Percentiles rank a stretch among this genome's conserved stretches.
Evolutionary conservation across 1,140 invertebrate genomes (phyloP).

Genomic region (Penaeus indicus): DNA sequence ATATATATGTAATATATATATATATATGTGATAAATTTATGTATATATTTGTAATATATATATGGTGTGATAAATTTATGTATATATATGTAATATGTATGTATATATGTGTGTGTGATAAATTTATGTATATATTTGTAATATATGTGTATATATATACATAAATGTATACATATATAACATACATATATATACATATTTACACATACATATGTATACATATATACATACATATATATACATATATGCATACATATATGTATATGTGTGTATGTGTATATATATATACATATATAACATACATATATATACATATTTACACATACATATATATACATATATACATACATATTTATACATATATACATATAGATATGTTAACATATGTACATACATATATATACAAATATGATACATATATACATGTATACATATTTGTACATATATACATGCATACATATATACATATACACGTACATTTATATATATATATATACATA

Average conservation of each 20-base stretch:
- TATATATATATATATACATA: conserved; percentile 17
- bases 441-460: conserved; percentile 13
- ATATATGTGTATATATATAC: conserved; percentile 2
- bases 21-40: neutral
- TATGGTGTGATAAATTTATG: neutral
- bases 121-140: too few relatives aligned
- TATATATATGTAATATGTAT: too few relatives aligned
- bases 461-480: neutral
- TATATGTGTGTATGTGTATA: conserved; percentile 27
- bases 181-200: neutral
- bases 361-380: neutral
- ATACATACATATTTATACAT: neutral
- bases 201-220: conserved; percentile 2
- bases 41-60: neutral
- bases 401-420: neutral
- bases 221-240: conserved; percentile 22
- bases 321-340: neutral
- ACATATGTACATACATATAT: conserved; percentile 8
- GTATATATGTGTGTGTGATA: too few relatives aligned
- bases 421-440: neutral
- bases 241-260: conserved; percentile 5
- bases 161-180: conserved; percentile 2
- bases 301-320: neutral
- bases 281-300: conserved; percentile 19
- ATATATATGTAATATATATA: conserved; percentile 1